Evolutionary conservation across 2,113 vertebrate genomes (phyloP), one percentile per base, ranked within the genome.

Genomic region (Atherinomorus stipes): DNA sequence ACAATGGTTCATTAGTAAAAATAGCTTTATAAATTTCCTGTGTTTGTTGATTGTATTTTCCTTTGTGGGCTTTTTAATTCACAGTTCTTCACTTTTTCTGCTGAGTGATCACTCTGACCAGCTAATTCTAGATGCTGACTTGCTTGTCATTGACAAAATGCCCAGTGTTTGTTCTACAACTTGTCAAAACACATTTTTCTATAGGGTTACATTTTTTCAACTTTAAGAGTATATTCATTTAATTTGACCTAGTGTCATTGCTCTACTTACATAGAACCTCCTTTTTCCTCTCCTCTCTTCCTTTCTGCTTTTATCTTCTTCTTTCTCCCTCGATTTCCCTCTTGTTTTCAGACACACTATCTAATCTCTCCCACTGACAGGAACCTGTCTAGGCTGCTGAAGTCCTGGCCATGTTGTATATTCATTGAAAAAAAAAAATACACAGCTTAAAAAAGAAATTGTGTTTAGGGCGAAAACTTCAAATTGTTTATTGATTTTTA

Each of bases 401-500:
- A 94, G 94, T 95, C 95, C 96, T 94, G 95, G 94, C 95, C 95
- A 95, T 91, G 96, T 96, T 97, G 95, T 98, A 96, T 97, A 98
- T 97, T 98, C 96, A 98, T 98, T 98, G 96, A 93, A 91, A 88
- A 89, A 95, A n/a, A n/a, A n/a, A n/a, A n/a, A n/a, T n/a, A 94
- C 92, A 96, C 93, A 76, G 67, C 64, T 88, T 83, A 77, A 85
- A 85, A 82, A 96, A 95, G 52, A 74, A 82, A 64, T 69, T 63
- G 71, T 66, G 94, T 96, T 95, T 95, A 96, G 85, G 80, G 91
- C 92, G 96, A 97, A 95, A 97, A 98, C 96, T 98, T 98, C 94
- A 99, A 95, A 99, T 99, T 98, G 97, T 98, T 98, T 99, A 99
- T 98, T 99, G 97, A 99, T 99, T 99, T 99, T 98, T 96, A 98